These are phyloP conservation scores for Podotricha telesiphe DNA, from an alignment of 2,888 invertebrate species.

Conservation along the genomic window DNA sequence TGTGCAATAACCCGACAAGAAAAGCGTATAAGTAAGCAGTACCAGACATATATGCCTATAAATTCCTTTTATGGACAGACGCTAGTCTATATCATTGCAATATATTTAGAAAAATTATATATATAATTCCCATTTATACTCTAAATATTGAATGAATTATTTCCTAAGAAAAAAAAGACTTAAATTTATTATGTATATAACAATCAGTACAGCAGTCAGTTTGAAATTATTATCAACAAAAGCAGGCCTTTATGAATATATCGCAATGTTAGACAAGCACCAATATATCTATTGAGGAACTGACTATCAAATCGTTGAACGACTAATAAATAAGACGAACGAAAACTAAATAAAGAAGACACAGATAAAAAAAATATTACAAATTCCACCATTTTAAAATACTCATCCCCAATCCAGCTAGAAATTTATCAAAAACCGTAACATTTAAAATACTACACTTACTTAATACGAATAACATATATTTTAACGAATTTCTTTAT, in stretches of 20 bases:
- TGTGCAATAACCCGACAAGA: constrained; percentile 9
- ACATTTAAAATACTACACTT: constrained; percentile 14
- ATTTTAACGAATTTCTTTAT: constrained; percentile 14
- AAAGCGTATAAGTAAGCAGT: constrained; percentile 23
- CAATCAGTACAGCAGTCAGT: too few species aligned
- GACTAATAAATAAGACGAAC: too few species aligned
- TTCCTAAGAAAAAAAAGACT: not conserved
- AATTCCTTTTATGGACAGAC: constrained; percentile 20
- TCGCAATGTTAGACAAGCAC: constrained; percentile 10
- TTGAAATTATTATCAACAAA: not conserved
- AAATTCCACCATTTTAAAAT: constrained; percentile 1
- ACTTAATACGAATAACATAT: constrained; percentile 6
- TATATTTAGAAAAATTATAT: not conserved
- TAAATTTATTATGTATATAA: not conserved
- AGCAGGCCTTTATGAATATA: not conserved
- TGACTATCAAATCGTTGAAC: constrained; percentile 19
- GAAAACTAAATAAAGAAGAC: not conserved
- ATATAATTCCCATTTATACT: not conserved
- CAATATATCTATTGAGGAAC: constrained; percentile 22
- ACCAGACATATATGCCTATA: constrained; percentile 14
- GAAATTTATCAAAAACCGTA: constrained; percentile 16
- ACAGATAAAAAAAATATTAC: not conserved
- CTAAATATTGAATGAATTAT: too few species aligned
- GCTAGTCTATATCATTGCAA: constrained; percentile 8
- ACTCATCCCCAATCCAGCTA: not conserved